Evolutionary conservation across 2,113 vertebrate genomes (phyloP).

Genomic region (Triplophysa siluroides): DNA sequence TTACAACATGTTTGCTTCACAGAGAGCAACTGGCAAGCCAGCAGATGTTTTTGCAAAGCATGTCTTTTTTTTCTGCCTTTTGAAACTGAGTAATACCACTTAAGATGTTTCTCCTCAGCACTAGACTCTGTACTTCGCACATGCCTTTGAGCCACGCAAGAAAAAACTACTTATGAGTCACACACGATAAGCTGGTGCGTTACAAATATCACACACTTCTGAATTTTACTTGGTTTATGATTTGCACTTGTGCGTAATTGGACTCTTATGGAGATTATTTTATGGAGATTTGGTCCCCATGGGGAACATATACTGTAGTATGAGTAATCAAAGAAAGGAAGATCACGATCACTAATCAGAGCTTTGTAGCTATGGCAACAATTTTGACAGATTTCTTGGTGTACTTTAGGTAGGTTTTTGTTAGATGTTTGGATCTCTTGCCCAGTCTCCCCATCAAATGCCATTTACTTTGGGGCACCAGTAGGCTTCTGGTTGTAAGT

Average conservation of each 20-base stretch:
- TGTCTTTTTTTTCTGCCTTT: not conserved
- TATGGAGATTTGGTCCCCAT: constrained; percentile 27
- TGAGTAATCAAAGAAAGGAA: constrained; percentile 12
- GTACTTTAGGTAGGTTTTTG: no score
- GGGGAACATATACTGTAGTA: constrained; percentile 7
- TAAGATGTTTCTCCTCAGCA: constrained; percentile 9
- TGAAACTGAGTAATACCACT: not conserved
- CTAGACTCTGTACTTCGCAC: not conserved
- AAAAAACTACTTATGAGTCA: constrained; percentile 6
- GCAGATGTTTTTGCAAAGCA: constrained; percentile 6
- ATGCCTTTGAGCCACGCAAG: not conserved
- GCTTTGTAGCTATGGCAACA: not conserved
- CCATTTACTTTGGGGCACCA: not conserved
- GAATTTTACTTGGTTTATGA: constrained; percentile 1
- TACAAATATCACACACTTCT: constrained; percentile 21
- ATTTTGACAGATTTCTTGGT: not conserved
- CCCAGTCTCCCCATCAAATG: not conserved
- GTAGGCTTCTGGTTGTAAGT: not conserved
- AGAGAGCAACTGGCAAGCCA: constrained; percentile 2
- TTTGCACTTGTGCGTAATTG: constrained; percentile 15
- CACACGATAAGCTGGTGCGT: not conserved
- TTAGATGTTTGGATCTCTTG: not conserved
- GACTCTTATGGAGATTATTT: constrained; percentile 39
- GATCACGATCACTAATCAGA: constrained; percentile 11
- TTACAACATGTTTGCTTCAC: not conserved